Conservation (phyloP, 2,888 invertebrate genomes). For the Agrenia bidenticulata region DNA sequence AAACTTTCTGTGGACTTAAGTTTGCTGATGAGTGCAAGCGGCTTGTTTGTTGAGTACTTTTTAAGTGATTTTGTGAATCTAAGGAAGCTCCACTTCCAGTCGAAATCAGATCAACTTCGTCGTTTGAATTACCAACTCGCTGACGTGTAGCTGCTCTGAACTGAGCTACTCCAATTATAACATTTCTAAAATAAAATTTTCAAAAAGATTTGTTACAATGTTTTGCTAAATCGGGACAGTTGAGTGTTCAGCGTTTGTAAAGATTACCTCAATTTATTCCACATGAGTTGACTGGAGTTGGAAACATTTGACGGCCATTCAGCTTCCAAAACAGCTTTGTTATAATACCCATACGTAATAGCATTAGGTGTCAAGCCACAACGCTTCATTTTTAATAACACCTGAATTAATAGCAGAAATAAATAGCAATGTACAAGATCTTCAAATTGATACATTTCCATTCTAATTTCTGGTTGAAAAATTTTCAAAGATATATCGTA, state of each 20-base stretch:
- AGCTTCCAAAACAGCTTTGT: constrained; percentile 84
- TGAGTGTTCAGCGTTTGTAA: neutral
- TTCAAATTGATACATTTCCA: neutral
- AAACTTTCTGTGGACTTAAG: constrained; percentile 31
- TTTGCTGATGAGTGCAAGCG: constrained; percentile 5
- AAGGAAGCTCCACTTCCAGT: constrained; percentile 49
- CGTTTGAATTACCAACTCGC: constrained; percentile 46
- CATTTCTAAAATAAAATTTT: constrained; percentile 62
- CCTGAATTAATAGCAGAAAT: constrained; percentile 46
- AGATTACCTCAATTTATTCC: constrained; percentile 81
- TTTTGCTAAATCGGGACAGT: neutral
- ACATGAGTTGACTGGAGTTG: constrained; percentile 79
- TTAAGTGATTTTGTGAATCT: constrained; percentile 38
- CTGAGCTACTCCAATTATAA: constrained; percentile 84
- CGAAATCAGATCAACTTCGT: constrained; percentile 52
- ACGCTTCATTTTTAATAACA: constrained; percentile 86
- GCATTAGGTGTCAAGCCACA: constrained; percentile 95
- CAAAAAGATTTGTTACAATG: constrained; percentile 3
- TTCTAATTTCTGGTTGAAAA: neutral
- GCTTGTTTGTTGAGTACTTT: constrained; percentile 20
- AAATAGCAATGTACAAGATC: constrained; percentile 9
- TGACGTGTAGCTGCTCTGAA: constrained; percentile 70
- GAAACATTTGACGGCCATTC: constrained; percentile 82
- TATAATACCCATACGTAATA: constrained; percentile 90
- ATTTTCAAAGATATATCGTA: constrained; percentile 21